Conservation (phyloP, 1,140 invertebrate genomes). For the Dysdera silvatica region DNA sequence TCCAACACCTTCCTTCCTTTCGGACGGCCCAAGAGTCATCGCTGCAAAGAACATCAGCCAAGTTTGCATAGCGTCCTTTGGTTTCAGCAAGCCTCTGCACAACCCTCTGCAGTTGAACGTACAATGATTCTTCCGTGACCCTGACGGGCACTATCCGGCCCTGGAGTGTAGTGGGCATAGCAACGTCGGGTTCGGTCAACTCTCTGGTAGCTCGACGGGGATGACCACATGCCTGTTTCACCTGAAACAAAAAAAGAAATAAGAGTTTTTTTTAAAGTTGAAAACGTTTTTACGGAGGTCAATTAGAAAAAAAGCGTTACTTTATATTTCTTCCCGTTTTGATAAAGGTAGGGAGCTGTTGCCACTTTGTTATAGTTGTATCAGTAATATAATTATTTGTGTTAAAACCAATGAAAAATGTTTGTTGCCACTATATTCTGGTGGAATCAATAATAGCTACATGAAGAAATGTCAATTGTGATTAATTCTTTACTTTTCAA, state of each 20-base stretch:
- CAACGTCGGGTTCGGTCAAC: neutral
- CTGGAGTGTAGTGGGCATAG: neutral
- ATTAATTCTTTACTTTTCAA: too few relatives aligned
- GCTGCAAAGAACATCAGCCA: slow-evolving; percentile 61
- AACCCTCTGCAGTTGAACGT: slow-evolving; percentile 54
- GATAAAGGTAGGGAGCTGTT: too few relatives aligned
- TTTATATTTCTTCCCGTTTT: too few relatives aligned
- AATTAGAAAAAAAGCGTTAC: too few relatives aligned
- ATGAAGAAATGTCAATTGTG: too few relatives aligned
- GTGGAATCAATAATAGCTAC: too few relatives aligned
- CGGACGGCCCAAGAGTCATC: slow-evolving; percentile 45
- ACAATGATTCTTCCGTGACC: slow-evolving; percentile 5
- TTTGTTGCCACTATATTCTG: too few relatives aligned
- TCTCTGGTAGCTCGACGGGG: slow-evolving; percentile 19
- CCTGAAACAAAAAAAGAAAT: slow-evolving; percentile 8
- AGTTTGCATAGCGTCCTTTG: slow-evolving; percentile 58
- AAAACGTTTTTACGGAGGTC: too few relatives aligned
- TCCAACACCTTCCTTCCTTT: slow-evolving; percentile 46
- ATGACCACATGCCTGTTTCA: slow-evolving; percentile 31
- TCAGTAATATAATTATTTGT: too few relatives aligned
- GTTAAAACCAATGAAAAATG: too few relatives aligned
- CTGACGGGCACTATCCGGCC: slow-evolving; percentile 16
- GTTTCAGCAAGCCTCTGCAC: slow-evolving; percentile 57
- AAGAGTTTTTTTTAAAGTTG: too few relatives aligned
- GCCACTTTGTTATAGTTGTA: too few relatives aligned